Base-by-base conservation (phyloP, 2,888 invertebrate species). In the Nematopogon swammerdamellus region DNA sequence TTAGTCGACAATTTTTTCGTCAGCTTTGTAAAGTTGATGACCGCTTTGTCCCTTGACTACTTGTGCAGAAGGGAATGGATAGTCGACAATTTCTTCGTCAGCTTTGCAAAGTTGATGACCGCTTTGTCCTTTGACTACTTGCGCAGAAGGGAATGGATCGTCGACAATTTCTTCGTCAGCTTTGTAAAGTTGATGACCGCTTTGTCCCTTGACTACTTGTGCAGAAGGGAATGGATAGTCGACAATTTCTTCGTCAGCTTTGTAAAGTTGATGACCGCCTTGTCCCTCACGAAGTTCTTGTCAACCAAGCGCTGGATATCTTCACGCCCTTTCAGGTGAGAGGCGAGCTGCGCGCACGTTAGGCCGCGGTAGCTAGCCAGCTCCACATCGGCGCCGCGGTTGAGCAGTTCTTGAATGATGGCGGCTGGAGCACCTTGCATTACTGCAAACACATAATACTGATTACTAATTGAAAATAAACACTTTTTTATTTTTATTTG, bases 241-340 rank as follows among this genome's bases (percentile, higher is more conserved):
- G 72, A 64, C 14, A 76, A 68, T 62, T 77, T 79, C 61, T 69
- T 72, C 48, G 74, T 69, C 55, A 76, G 68, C 1, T 73, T 58
- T 1, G 73, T 71, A 62, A 75, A 79, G 64, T 70, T 67, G 1
- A 71, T 69, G 4, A 70, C 60, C 11, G 73, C 74, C 50, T 67
- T 65, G 56, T 74, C 73, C 55, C 66, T 74, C 2, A 75, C 73
- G 52, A 64, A 74, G 50, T 64, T 62, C 2, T 61, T 48, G 59
- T 79, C 75, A 30, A 77, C 72, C 51, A 71, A 59, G 0, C 70
- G 63, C 48, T 74, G 59, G 1, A 79, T 59, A 0, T 73, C 72
- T 51, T 70, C 71, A 0, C 75, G 64, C 11, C 14, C 63, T 18
- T 50, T 61, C 10, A 74, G 56, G 1, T 76, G 61, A 3, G 66